Evolutionary conservation across 2,113 vertebrate genomes (phyloP).

Genomic region (Phaethon lepturus): DNA sequence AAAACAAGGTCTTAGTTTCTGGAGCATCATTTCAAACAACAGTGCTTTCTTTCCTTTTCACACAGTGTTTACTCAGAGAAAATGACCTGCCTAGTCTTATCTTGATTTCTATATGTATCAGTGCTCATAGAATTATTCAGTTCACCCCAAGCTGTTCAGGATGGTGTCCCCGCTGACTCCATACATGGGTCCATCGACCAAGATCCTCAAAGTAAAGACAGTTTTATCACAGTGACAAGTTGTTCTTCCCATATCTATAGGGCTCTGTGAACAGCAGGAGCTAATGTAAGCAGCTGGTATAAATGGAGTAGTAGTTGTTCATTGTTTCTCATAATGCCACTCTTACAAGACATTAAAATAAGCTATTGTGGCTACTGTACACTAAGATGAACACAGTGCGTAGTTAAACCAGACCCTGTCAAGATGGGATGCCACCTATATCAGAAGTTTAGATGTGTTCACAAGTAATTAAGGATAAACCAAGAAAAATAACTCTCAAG

Average conservation of each 20-base stretch:
- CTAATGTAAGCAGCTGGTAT: background rate
- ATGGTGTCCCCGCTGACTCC: background rate
- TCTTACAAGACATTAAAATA: background rate
- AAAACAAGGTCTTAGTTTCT: background rate
- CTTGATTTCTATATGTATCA: background rate
- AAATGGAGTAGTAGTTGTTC: background rate
- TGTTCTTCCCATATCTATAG: background rate
- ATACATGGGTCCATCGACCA: background rate
- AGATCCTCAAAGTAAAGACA: background rate
- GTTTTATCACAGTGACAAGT: background rate
- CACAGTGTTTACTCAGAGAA: background rate
- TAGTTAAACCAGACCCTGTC: background rate
- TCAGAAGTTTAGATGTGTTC: background rate
- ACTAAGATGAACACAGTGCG: background rate
- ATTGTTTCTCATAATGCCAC: background rate
- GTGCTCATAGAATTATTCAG: background rate
- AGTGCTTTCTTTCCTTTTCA: background rate
- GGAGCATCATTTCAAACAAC: background rate
- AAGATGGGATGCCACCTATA: background rate
- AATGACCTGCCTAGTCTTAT: background rate
- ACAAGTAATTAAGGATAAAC: background rate
- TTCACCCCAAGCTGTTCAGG: background rate
- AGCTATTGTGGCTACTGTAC: background rate
- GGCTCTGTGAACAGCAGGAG: background rate
- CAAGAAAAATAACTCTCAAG: background rate